phyloP scores from a whole-genome alignment of 2,888 invertebrate genomes.

The Adineta ricciae region DNA sequence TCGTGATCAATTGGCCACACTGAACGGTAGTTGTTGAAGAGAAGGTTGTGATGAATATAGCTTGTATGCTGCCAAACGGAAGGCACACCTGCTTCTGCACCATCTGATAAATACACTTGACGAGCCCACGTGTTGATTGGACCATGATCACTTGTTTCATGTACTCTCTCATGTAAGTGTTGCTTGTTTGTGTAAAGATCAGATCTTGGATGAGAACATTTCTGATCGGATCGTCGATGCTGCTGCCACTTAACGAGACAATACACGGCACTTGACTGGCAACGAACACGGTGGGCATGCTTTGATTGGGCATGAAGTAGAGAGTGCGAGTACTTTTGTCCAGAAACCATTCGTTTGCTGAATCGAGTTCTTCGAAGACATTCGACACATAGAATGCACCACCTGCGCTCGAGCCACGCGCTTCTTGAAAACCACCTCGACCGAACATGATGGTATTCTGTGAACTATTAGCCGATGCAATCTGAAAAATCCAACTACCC shows the following conservation, averaged over 20 bases:
- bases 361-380: background rate
- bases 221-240: background rate
- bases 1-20: background rate
- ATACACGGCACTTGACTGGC: background rate
- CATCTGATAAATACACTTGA: background rate
- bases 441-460: background rate
- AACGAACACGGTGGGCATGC: background rate
- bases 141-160: background rate
- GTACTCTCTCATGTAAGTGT: background rate
- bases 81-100: background rate
- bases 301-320: background rate
- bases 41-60: background rate
- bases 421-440: background rate
- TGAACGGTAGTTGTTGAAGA: background rate
- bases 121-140: background rate
- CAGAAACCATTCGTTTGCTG: background rate
- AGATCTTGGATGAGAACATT: background rate
- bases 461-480: background rate
- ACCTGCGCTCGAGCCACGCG: background rate
- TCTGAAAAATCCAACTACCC: background rate
- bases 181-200: background rate
- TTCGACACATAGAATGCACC: background rate
- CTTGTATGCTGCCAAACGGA: background rate
- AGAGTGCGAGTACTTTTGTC: background rate
- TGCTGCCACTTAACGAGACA: background rate